Evolutionary conservation across 2,113 vertebrate genomes (phyloP).

Genomic region (Aptenodytes forsteri): DNA sequence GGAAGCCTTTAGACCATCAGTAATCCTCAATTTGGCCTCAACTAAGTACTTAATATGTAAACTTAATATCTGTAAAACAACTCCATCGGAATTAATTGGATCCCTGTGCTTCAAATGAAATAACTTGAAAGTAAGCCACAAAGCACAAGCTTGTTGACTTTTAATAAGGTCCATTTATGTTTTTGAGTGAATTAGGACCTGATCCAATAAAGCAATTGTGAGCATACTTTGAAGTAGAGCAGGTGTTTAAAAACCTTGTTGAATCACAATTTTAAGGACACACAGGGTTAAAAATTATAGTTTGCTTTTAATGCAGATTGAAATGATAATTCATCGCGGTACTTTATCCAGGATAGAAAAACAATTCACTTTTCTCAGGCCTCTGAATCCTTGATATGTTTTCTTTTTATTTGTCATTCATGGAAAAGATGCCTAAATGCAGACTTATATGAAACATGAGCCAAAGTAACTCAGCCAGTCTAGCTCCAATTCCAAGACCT

Average conservation of each 20-base stretch:
- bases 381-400: not conserved
- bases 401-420: not conserved
- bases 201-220: not conserved
- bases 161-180: constrained; percentile 7
- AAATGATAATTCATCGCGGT: not conserved
- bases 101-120: constrained; percentile 11
- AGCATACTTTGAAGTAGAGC: not conserved
- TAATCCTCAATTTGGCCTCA: not conserved
- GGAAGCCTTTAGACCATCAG: not conserved
- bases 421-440: not conserved
- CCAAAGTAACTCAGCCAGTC: not conserved
- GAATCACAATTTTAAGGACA: not conserved
- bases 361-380: not conserved
- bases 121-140: constrained; percentile 23
- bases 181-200: not conserved
- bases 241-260: not conserved
- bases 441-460: not conserved
- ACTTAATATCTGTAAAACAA: constrained; percentile 23
- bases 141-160: not conserved
- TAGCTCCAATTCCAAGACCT: not conserved
- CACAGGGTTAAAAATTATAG: not conserved
- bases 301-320: not conserved
- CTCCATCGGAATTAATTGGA: constrained; percentile 14
- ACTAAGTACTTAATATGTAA: constrained; percentile 25
- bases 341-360: not conserved